Conservation (phyloP, 2,113 vertebrate species). For the Cottus gobio region DNA sequence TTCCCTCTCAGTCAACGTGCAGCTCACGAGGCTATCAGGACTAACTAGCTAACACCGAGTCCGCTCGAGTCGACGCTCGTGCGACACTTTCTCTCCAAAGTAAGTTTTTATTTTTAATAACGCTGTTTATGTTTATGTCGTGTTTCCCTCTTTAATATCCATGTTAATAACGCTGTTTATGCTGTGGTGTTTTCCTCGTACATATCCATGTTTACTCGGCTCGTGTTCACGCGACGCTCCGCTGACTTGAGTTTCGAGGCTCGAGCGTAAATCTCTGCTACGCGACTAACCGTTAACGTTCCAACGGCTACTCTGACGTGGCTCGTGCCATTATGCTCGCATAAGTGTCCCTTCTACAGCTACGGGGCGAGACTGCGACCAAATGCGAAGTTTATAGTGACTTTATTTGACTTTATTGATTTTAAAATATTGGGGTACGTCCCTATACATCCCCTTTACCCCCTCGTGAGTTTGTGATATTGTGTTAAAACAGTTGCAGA, state of each 20-base stretch:
- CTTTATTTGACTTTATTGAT: not conserved
- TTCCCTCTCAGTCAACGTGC: not conserved
- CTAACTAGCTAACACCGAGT: not conserved
- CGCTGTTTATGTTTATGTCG: too few species aligned
- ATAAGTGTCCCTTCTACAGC: too few species aligned
- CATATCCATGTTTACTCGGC: not conserved
- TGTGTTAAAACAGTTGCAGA: not conserved
- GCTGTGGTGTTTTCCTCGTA: not conserved
- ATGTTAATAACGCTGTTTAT: not conserved
- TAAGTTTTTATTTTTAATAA: constrained; percentile 4
- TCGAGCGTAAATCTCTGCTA: not conserved
- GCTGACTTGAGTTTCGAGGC: constrained; percentile 12
- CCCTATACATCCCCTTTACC: not conserved
- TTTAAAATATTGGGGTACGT: not conserved
- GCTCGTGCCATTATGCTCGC: too few species aligned
- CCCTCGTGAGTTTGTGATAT: not conserved
- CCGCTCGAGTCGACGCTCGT: not conserved
- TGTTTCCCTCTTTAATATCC: not conserved
- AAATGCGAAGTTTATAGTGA: not conserved
- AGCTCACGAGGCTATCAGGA: not conserved
- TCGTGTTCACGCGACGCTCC: not conserved
- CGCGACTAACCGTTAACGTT: too few species aligned
- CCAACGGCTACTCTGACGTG: too few species aligned
- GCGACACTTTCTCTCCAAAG: not conserved
- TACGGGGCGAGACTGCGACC: not conserved